Conservation (phyloP, 2,797 vertebrate genomes). For the Pangasius mekongensis region DNA sequence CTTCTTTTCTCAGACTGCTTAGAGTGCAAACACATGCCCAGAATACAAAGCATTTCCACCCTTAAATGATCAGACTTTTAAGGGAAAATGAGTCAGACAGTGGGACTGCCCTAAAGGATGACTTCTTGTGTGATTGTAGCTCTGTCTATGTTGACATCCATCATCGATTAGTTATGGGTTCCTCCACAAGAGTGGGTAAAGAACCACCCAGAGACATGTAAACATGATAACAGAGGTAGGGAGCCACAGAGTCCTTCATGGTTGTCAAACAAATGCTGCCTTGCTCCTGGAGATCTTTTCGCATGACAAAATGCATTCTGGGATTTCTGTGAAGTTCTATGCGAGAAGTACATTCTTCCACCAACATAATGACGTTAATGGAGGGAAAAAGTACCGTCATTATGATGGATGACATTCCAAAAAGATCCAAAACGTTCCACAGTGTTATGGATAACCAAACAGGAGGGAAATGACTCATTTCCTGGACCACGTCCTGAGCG, state of each 20-base stretch:
- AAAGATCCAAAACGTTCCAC: constrained; percentile 28
- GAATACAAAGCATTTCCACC: constrained; percentile 33
- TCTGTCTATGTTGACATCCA: constrained; percentile 53
- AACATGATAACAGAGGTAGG: constrained; percentile 43
- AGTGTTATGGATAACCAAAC: constrained; percentile 49
- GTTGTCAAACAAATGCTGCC: constrained; percentile 32
- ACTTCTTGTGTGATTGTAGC: constrained; percentile 49
- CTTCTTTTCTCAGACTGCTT: constrained; percentile 30
- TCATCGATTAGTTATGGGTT: constrained; percentile 49
- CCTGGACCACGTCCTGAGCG: constrained; percentile 49
- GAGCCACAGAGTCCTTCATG: constrained; percentile 45
- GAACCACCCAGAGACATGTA: constrained; percentile 46
- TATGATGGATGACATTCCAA: constrained; percentile 21
- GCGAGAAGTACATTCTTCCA: constrained; percentile 5
- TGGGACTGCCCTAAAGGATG: constrained; percentile 37
- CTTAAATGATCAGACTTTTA: constrained; percentile 34
- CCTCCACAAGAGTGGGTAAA: constrained; percentile 41
- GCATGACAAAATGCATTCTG: constrained; percentile 36
- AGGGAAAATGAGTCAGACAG: constrained; percentile 19
- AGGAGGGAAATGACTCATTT: constrained; percentile 55
- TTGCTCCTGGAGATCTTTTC: constrained; percentile 32
- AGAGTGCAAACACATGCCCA: constrained; percentile 32
- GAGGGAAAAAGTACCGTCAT: constrained; percentile 21
- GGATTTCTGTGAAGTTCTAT: background rate
- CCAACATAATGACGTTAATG: constrained; percentile 29